These are phyloP conservation scores for Gallinago solitaria DNA, from an alignment of 2,797 vertebrate species.

Conservation along the genomic window DNA sequence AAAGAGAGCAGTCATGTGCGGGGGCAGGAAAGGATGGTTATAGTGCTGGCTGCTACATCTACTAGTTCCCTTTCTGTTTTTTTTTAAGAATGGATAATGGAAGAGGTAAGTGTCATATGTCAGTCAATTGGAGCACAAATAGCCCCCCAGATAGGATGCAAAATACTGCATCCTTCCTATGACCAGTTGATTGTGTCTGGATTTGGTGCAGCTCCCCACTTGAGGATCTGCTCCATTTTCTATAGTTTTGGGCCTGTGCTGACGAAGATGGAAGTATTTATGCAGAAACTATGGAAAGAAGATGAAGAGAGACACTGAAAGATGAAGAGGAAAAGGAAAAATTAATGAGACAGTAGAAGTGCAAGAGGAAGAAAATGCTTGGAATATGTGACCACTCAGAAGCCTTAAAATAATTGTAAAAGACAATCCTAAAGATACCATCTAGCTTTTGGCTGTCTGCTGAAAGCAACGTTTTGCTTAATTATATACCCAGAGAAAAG, in stretches of 20 bases:
- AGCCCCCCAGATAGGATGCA: not conserved
- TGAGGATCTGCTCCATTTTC: not conserved
- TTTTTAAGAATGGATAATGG: not conserved
- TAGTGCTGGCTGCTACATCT: not conserved
- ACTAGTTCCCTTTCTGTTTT: not conserved
- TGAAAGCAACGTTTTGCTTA: not conserved
- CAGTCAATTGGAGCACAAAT: not conserved
- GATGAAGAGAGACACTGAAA: not conserved
- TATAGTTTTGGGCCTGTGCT: not conserved
- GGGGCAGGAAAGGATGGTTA: not conserved
- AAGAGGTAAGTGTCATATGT: not conserved
- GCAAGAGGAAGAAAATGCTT: not conserved
- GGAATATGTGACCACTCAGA: not conserved
- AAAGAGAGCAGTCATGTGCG: rapidly evolving
- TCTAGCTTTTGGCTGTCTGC: not conserved
- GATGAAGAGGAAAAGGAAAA: not conserved
- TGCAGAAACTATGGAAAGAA: not conserved
- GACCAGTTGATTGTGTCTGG: not conserved
- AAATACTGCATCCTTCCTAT: not conserved
- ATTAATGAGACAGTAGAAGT: not conserved
- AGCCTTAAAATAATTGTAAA: not conserved
- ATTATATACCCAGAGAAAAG: not conserved
- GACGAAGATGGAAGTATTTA: not conserved
- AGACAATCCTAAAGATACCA: not conserved
- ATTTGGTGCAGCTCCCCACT: not conserved